Base-by-base conservation (phyloP, 2,888 invertebrate genomes). In the Acrobeloides nanus region DNA sequence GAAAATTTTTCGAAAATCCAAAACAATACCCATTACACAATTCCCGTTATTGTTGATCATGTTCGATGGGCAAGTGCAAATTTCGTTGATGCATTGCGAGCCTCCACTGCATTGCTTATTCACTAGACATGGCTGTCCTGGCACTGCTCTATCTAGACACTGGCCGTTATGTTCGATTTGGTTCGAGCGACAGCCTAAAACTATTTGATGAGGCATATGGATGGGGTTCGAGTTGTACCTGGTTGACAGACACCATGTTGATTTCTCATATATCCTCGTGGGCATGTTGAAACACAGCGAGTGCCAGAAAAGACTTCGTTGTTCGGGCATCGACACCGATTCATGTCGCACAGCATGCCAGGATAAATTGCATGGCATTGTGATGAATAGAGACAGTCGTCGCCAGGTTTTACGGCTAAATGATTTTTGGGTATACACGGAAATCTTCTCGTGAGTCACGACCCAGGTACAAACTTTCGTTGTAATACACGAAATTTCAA, bases 51-150 rank as follows among this genome's bases (percentile, higher is more conserved):
- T 46, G 17, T 47, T 59, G 2, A 34, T 29, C 45, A 62, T 61
- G 40, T 54, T 49, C 17, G 34, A 29, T 1, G 62, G 62, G 34
- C 62, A 61, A 15, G 50, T 40, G 45, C 61, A 61, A 12, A 45
- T 59, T 23, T 66, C 66, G 37, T 50, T 58, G 27, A 64, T 54
- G 33, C 71, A 71, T 37, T 62, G 63, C 18, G 64, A 61, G 25
- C 70, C 67, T 17, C 64, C 68, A 17, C 55, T 59, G 38, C 73
- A 73, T 47, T 73, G 73, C 5, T 63, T 58, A 47, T 65, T 71
- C 33, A 71, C 63, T n/a, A 50, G 29, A 38, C 73, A 73, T 5
- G 53, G 29, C 24, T 64, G 58, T 3, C 64, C 68, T 15, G 73
- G 70, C 3, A 51, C 50, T 1, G 62, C 63, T 20, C 61, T 55